Base-by-base conservation (phyloP, 64 coral and sea anemone genomes). In the Montipora efflorescens region DNA sequence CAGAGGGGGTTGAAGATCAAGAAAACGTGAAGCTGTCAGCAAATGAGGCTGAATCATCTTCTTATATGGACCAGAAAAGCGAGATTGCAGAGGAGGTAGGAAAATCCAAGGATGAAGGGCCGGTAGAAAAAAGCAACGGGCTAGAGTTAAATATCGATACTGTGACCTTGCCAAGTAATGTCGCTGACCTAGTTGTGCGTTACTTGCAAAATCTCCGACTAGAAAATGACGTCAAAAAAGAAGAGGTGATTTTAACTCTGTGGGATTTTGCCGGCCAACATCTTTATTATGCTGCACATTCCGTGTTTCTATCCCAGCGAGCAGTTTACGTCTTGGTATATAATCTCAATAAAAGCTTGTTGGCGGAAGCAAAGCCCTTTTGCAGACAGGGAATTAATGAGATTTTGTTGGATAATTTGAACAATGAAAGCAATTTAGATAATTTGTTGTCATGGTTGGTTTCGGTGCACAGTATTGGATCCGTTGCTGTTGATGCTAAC, bases 201-300 rank as follows among this genome's bases (percentile, higher is more conserved):
- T 69, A 80, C 77, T 81, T 90, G 59, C 52, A 90, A 28, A 11
- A 21, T 20, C 44, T 80, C 22, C 46, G 79, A 19, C 12, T 90
- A 14, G 78, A 90, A 20, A 46, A 90, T 22, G 25, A 45, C 77
- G 78, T 64, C 74, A 90, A 78, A 66, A 8, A 15, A 19, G 47
- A 46, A 58, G 87, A 90, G 45, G 57, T 22, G 21, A 67, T 90
- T 16, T 21, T 90, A 22, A 79, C 68, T 78, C 8, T 90, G 57
- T 90, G 87, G 87, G 87, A 90, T 58, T 90, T 90, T 90, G 87
- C 87, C 8, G 87, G 87, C 4, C 87, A 90, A 58, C 87, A 90
- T 16, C 75, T 90, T 43, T 90, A 90, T 10, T 90, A 90, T 64
- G 87, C 87, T 6, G 78, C 87, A 1, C 87, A 90, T 18, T n/a